Evolutionary conservation across 2,113 vertebrate genomes (phyloP).

Genomic region (Galbula dea): DNA sequence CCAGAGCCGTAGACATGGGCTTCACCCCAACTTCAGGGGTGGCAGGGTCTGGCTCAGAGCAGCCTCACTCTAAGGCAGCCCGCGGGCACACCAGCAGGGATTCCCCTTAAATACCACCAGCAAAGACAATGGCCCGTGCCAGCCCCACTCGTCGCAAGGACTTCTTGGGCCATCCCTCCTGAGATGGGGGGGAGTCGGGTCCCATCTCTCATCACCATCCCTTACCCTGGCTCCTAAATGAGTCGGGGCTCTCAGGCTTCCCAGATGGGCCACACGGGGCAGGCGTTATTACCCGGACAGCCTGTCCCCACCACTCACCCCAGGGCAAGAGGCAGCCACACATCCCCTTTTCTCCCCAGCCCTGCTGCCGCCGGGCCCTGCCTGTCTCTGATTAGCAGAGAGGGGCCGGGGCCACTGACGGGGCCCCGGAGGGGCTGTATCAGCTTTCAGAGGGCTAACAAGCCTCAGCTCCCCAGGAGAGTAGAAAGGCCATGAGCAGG

Average conservation of each 20-base stretch:
- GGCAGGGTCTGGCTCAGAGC: background rate
- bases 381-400: slow-evolving; percentile 47
- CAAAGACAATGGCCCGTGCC: background rate
- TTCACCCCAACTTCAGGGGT: background rate
- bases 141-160: background rate
- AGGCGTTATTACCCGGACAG: background rate
- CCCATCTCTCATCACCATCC: background rate
- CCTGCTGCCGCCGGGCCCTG: background rate
- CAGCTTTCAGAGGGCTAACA: slow-evolving; percentile 39
- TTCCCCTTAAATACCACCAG: background rate
- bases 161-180: background rate
- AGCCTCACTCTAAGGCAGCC: background rate
- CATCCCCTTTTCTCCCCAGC: background rate
- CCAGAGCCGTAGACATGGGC: background rate
- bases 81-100: background rate
- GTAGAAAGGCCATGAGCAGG: background rate
- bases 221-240: background rate
- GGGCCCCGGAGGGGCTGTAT: background rate
- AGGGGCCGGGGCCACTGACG: background rate
- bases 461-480: background rate
- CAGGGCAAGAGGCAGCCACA: background rate
- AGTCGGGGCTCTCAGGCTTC: background rate
- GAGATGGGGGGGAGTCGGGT: background rate
- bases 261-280: background rate
- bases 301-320: background rate